Conservation (phyloP, 2,888 invertebrate species). For the Eupithecia inturbata region DNA sequence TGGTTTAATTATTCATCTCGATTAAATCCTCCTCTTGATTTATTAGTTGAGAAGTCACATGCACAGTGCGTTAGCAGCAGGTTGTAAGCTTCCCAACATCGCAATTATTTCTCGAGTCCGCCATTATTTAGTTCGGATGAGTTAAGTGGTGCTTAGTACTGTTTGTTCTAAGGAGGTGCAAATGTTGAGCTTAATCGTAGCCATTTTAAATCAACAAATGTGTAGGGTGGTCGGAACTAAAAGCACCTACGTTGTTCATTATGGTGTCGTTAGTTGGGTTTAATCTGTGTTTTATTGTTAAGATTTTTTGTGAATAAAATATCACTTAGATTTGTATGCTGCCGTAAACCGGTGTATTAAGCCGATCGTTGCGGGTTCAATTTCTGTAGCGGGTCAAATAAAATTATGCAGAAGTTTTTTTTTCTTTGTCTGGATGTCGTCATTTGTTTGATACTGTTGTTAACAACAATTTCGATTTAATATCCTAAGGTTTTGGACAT, state of each 20-base stretch:
- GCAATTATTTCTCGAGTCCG: conserved; percentile 33
- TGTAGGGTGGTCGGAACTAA: background rate
- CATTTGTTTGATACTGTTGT: too few species aligned
- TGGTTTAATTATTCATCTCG: background rate
- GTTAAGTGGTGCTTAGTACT: conserved; percentile 36
- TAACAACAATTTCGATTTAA: too few species aligned
- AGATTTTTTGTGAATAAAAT: background rate
- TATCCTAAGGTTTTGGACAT: too few species aligned
- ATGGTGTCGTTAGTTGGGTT: conserved; percentile 5
- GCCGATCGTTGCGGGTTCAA: too few species aligned
- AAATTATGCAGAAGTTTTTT: too few species aligned
- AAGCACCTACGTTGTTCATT: background rate
- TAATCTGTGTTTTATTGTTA: background rate
- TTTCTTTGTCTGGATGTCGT: too few species aligned
- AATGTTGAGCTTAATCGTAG: conserved; percentile 31
- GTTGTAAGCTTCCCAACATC: conserved; percentile 23
- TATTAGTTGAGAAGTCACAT: too few species aligned
- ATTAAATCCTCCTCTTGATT: too few species aligned
- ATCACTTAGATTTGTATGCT: too few species aligned
- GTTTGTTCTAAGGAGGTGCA: conserved; percentile 35
- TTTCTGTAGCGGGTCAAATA: too few species aligned
- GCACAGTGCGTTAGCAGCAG: conserved; percentile 3
- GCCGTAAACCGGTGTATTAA: too few species aligned
- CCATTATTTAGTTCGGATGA: conserved; percentile 38
- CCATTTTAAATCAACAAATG: conserved; percentile 35